These are phyloP conservation scores for Battus philenor DNA, from an alignment of 1,140 invertebrate genomes.

Conservation along the genomic window DNA sequence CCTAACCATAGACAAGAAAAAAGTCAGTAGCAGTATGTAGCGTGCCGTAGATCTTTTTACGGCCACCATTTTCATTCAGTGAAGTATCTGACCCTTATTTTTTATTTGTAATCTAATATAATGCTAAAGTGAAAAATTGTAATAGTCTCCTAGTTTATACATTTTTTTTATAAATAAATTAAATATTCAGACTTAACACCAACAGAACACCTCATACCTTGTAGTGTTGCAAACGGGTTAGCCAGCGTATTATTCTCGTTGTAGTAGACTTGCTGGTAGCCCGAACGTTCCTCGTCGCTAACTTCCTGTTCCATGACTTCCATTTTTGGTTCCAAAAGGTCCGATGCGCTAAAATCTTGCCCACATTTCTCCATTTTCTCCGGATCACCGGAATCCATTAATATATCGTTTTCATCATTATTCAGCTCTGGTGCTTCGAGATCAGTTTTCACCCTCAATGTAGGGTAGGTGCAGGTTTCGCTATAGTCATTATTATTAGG, in stretches of 20 bases:
- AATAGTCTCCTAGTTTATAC: too few relatives aligned
- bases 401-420: conserved; percentile 64
- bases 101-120: too few relatives aligned
- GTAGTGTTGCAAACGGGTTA: conserved; percentile 64
- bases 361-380: conserved; percentile 53
- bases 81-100: too few relatives aligned
- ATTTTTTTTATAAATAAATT: too few relatives aligned
- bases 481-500: conserved; percentile 74
- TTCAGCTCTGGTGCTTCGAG: conserved; percentile 70
- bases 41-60: too few relatives aligned
- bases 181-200: too few relatives aligned
- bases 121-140: too few relatives aligned
- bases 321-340: conserved; percentile 70
- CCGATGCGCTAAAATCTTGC: conserved; percentile 60
- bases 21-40: too few relatives aligned
- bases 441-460: conserved; percentile 72
- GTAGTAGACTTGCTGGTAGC: conserved; percentile 58
- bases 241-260: conserved; percentile 62
- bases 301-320: conserved; percentile 70
- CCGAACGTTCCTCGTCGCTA: conserved; percentile 64
- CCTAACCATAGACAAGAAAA: too few relatives aligned
- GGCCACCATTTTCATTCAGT: too few relatives aligned
- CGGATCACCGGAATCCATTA: conserved; percentile 63
- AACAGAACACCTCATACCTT: conserved; percentile 36
- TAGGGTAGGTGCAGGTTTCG: conserved; percentile 65